Evolutionary conservation across 1,140 invertebrate genomes (phyloP).

Genomic region (Nasonia giraulti): DNA sequence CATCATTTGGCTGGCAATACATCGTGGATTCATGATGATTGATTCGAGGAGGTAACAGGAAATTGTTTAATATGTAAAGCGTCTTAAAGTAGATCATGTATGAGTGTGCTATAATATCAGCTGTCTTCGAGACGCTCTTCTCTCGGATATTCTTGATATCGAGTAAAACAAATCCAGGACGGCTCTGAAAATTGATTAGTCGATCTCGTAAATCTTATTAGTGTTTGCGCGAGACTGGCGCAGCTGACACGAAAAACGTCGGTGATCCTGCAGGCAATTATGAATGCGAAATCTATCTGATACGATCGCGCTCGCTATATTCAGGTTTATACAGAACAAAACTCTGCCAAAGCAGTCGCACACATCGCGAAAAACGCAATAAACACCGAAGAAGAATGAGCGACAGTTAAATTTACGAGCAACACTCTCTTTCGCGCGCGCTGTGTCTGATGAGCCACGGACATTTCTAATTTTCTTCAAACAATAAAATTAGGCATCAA

Average conservation of each 20-base stretch:
- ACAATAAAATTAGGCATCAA: constrained; percentile 45
- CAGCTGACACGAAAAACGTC: too few species aligned
- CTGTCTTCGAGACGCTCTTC: too few species aligned
- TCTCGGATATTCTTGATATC: too few species aligned
- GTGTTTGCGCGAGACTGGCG: too few species aligned
- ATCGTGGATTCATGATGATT: background rate
- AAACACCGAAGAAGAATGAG: background rate
- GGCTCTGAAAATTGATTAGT: background rate
- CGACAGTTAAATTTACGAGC: constrained; percentile 36
- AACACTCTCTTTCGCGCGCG: background rate
- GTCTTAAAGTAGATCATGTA: too few species aligned
- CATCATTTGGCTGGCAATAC: background rate
- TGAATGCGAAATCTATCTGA: too few species aligned
- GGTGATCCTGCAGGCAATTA: too few species aligned
- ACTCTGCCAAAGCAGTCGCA: background rate
- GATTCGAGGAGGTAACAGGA: background rate
- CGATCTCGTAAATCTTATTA: background rate
- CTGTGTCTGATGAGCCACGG: background rate
- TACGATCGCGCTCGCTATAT: too few species aligned
- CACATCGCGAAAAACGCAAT: background rate
- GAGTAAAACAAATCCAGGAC: background rate
- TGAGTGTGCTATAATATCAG: too few species aligned
- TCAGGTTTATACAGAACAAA: background rate
- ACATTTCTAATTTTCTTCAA: constrained; percentile 50
- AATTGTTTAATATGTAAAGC: too few species aligned